phyloP scores from a whole-genome alignment of 2,797 vertebrate species.

The Poeciliopsis gracilis region DNA sequence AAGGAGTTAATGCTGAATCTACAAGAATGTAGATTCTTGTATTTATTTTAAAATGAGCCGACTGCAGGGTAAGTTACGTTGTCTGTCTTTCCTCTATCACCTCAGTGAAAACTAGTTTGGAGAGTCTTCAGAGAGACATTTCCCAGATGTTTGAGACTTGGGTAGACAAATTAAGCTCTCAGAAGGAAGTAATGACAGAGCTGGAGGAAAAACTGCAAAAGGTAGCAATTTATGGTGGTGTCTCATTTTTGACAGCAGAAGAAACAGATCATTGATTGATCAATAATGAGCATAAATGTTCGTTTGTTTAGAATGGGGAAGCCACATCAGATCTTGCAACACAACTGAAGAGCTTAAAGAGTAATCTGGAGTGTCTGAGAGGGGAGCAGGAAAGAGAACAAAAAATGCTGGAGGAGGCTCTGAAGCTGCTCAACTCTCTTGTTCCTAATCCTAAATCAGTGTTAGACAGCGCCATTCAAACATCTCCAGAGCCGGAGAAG shows the following conservation, averaged over 20 bases:
- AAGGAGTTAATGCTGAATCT: no score
- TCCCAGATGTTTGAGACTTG: constrained; percentile 69
- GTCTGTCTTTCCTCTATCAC: constrained; percentile 24
- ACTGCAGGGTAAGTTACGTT: not conserved
- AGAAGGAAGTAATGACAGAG: constrained; percentile 63
- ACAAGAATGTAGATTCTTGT: not conserved
- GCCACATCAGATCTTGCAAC: constrained; percentile 61
- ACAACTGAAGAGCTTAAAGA: constrained; percentile 67
- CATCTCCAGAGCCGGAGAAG: constrained; percentile 67
- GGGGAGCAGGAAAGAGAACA: constrained; percentile 68
- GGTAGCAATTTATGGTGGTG: constrained; percentile 55
- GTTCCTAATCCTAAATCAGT: constrained; percentile 47
- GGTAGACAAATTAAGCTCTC: constrained; percentile 62
- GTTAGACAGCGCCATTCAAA: constrained; percentile 77
- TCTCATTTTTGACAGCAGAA: not conserved
- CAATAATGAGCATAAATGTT: constrained; percentile 5
- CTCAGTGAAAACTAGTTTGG: constrained; percentile 73
- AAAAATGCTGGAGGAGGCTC: constrained; percentile 68
- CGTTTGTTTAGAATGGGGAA: constrained; percentile 55
- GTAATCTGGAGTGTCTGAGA: constrained; percentile 65
- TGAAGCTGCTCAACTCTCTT: constrained; percentile 68
- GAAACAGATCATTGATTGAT: constrained; percentile 14
- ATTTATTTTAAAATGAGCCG: not conserved
- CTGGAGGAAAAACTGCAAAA: constrained; percentile 71
- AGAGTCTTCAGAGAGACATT: constrained; percentile 65